phyloP scores from a whole-genome alignment of 2,888 invertebrate genomes.

The Reticulitermes lucifugus region DNA sequence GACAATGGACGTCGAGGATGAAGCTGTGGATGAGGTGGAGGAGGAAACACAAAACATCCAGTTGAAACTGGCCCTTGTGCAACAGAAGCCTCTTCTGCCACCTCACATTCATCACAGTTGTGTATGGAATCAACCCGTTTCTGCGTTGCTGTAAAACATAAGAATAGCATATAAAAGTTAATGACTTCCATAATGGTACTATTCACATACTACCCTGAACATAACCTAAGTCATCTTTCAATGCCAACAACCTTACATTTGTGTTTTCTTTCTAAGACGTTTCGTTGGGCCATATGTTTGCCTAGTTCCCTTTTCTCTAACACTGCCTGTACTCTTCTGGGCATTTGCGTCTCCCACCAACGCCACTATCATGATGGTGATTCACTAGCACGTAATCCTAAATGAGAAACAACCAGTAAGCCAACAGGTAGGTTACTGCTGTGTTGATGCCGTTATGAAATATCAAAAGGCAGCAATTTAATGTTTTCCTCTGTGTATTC shows the following conservation, averaged over 20 bases:
- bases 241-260: slow-evolving; percentile 12
- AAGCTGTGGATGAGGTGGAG: slow-evolving; percentile 8
- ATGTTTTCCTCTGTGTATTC: background rate
- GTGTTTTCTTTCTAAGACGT: slow-evolving; percentile 20
- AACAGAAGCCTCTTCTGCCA: background rate
- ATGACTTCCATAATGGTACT: background rate
- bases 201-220: background rate
- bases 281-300: slow-evolving; percentile 30
- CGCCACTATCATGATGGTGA: slow-evolving; percentile 26
- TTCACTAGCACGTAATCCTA: background rate
- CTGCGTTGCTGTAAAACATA: slow-evolving; percentile 9
- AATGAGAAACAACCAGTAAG: background rate
- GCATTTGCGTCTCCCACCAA: background rate
- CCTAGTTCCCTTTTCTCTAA: background rate
- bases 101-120: slow-evolving; percentile 22
- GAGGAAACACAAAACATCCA: slow-evolving; percentile 30
- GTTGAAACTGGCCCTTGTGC: background rate
- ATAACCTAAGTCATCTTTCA: background rate
- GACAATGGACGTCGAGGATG: slow-evolving; percentile 30
- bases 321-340: slow-evolving; percentile 3
- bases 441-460: background rate
- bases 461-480: background rate
- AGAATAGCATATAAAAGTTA: background rate
- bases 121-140: slow-evolving; percentile 12
- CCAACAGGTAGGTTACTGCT: background rate